Evolutionary conservation across 2,113 vertebrate species (phyloP), one percentile per base, ranked within the genome.

Genomic region (Saccopteryx bilineata): DNA sequence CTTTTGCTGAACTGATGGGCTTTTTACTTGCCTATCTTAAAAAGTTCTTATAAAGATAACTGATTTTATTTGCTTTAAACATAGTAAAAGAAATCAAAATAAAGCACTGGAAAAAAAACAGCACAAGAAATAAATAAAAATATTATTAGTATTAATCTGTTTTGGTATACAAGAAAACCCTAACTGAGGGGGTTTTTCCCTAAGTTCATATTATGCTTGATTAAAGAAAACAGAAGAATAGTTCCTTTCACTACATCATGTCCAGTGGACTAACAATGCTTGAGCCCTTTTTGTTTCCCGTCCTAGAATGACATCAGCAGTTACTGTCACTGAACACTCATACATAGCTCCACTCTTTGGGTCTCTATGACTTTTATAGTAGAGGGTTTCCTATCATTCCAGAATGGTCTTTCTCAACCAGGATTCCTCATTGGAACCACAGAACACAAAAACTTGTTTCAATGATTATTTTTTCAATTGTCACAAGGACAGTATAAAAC

Each of bases 11-110:
- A 48, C n/a, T 85, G 33, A 90, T 26, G 8, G 28, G 19, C 17
- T 90, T 94, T 95, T 87, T 52, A 83, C 21, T 76, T 78, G 56
- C 19, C 60, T 94, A 92, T 90, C 72, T 78, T 58, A 84, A 96
- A 90, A 95, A 33, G 10, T 58, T 60, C 11, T 91, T 91, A 90
- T 26, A 93, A 94, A 90, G 24, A 69, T 39, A 96, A 95, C 48
- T 95, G 52, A 87, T 75, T 95, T 80, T 93, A 91, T 88, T 69
- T 96, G 26, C 60, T 93, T 60, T 94, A 69, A 75, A 80, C 24
- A 71, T 3, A 95, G 65, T 76, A 19, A 87, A 82, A 78, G 58
- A 79, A 90, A 87, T 66, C 48, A 90, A 85, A 48, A 88, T 76
- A 69, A 90, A 86, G 17, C 69, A 82, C 50, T 76, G 31, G 14